phyloP scores from a whole-genome alignment of 2,888 invertebrate genomes.

The Tanytarsus gracilentus region DNA sequence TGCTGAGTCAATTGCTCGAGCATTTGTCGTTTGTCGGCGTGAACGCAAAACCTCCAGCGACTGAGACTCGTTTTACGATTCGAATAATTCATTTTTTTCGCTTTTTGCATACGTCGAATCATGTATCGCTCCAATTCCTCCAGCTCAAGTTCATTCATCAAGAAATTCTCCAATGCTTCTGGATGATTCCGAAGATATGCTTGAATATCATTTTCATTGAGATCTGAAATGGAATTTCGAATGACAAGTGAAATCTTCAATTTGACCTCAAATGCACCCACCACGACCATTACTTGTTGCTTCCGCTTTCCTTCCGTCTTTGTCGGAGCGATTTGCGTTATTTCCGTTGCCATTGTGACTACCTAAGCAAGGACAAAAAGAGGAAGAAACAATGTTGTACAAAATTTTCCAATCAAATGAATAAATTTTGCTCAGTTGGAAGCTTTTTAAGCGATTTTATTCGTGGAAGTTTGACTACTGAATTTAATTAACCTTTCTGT shows the following conservation, averaged over 20 bases:
- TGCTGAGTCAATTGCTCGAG: constrained; percentile 52
- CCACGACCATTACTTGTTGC: background rate
- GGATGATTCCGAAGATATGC: constrained; percentile 49
- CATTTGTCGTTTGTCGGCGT: constrained; percentile 56
- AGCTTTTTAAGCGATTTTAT: too few relatives aligned
- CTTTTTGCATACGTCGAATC: constrained; percentile 47
- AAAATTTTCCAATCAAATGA: too few relatives aligned
- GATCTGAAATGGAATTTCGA: background rate
- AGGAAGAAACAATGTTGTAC: too few relatives aligned
- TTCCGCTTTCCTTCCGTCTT: background rate
- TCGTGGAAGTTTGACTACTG: too few relatives aligned
- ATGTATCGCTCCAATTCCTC: constrained; percentile 60
- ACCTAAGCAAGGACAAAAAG: too few relatives aligned
- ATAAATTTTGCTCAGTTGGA: too few relatives aligned
- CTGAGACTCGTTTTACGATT: constrained; percentile 49
- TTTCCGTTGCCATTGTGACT: too few relatives aligned
- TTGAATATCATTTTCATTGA: constrained; percentile 16
- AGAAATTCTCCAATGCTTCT: constrained; percentile 55
- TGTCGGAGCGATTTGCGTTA: too few relatives aligned
- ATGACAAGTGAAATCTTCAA: background rate
- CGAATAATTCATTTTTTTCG: constrained; percentile 41
- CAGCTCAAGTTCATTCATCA: constrained; percentile 52
- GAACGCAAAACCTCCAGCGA: constrained; percentile 51
- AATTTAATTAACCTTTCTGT: too few relatives aligned
- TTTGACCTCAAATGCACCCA: background rate